phyloP scores from a whole-genome alignment of 2,888 invertebrate species.

The Gandaritis pyraliata region DNA sequence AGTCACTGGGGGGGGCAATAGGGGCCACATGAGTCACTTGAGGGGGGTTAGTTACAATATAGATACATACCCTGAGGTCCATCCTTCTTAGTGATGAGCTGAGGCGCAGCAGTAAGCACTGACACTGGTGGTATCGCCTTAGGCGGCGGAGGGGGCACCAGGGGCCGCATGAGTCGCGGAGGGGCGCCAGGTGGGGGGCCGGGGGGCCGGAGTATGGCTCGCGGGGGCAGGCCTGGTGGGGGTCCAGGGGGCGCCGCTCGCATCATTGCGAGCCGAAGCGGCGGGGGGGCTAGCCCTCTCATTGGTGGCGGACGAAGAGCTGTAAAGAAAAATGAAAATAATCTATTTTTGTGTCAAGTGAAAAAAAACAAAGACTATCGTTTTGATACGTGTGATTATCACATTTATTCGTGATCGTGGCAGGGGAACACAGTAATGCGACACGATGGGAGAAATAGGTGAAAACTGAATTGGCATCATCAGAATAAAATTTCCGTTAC shows the following conservation, averaged over 20 bases:
- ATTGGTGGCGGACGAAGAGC: slow-evolving; percentile 69
- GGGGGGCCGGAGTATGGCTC: slow-evolving; percentile 85
- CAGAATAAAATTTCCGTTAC: no score
- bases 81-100: slow-evolving; percentile 90
- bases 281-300: slow-evolving; percentile 54
- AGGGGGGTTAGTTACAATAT: no score
- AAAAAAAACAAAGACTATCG: no score
- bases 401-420: no score
- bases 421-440: no score
- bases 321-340: slow-evolving; percentile 32
- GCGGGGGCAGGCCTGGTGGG: slow-evolving; percentile 64
- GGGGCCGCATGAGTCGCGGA: slow-evolving; percentile 76
- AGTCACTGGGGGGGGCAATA: no score
- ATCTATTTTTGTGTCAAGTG: no score
- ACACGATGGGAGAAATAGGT: no score
- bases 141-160: slow-evolving; percentile 84
- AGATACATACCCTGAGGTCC: slow-evolving; percentile 76
- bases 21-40: no score
- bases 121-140: slow-evolving; percentile 82
- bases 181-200: slow-evolving; percentile 86
- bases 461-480: no score
- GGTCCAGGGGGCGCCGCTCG: slow-evolving; percentile 83
- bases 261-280: slow-evolving; percentile 43
- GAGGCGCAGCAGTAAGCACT: slow-evolving; percentile 92
- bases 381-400: no score